phyloP scores from a whole-genome alignment of 2,888 invertebrate species.

The Phorcus lineatus region DNA sequence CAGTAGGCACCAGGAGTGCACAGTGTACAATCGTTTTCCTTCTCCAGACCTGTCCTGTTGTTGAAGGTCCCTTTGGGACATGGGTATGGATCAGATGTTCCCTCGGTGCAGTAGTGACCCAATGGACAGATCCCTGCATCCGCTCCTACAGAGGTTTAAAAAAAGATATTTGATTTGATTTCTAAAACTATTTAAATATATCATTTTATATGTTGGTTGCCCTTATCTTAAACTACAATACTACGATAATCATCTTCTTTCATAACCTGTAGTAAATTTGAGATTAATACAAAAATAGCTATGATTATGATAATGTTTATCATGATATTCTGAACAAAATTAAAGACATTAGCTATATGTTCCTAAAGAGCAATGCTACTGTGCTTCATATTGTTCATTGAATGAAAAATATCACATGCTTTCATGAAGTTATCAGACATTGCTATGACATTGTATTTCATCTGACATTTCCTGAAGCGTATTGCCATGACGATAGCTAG shows the following conservation, averaged over 20 bases:
- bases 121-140: slow-evolving; percentile 72
- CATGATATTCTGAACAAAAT: no score
- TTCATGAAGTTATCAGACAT: no score
- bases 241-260: neutral
- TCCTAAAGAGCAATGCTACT: no score
- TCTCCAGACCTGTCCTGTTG: slow-evolving; percentile 63
- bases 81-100: slow-evolving; percentile 65
- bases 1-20: slow-evolving; percentile 71
- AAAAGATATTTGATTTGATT: neutral
- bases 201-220: neutral
- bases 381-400: no score
- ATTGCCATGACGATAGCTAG: no score
- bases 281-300: no score
- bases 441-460: no score
- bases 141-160: slow-evolving; percentile 43
- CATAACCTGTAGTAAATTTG: neutral
- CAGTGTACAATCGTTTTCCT: slow-evolving; percentile 57
- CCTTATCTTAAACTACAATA: no score
- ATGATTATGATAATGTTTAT: no score
- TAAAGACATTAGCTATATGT: no score
- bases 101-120: slow-evolving; percentile 69
- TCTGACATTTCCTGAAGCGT: no score
- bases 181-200: neutral
- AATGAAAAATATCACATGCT: no score
- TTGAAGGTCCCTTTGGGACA: slow-evolving; percentile 71